Conservation (phyloP, 2,113 vertebrate genomes). For the Falcunculus frontatus region DNA sequence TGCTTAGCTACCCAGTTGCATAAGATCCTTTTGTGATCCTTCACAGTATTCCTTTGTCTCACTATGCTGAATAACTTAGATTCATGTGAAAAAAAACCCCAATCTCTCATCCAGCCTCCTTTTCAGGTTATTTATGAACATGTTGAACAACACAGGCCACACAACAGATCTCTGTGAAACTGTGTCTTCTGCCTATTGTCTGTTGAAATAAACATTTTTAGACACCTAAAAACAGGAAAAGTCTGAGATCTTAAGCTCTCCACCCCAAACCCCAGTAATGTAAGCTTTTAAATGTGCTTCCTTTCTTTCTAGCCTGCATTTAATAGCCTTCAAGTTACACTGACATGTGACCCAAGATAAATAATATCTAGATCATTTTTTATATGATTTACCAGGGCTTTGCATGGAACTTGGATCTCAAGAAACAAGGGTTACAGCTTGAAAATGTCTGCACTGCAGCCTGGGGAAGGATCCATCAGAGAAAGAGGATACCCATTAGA, state of each 20-base stretch:
- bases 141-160: background rate
- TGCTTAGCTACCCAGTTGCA: conserved; percentile 1
- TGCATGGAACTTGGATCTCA: background rate
- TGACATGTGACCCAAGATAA: background rate
- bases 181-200: background rate
- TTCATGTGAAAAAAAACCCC: background rate
- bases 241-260: background rate
- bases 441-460: background rate
- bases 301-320: background rate
- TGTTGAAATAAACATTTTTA: background rate
- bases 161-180: background rate
- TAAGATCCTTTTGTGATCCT: conserved; percentile 32
- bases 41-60: conserved; percentile 17
- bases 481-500: background rate
- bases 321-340: background rate
- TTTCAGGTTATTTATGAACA: background rate
- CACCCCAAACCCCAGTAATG: background rate
- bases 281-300: background rate
- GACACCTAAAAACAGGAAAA: background rate
- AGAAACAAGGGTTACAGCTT: background rate
- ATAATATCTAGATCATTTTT: background rate
- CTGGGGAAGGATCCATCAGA: background rate
- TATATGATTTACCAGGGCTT: background rate
- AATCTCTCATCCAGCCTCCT: background rate
- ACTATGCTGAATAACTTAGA: background rate